Conservation (phyloP, 2,888 invertebrate genomes). For the Erebia palarica region DNA sequence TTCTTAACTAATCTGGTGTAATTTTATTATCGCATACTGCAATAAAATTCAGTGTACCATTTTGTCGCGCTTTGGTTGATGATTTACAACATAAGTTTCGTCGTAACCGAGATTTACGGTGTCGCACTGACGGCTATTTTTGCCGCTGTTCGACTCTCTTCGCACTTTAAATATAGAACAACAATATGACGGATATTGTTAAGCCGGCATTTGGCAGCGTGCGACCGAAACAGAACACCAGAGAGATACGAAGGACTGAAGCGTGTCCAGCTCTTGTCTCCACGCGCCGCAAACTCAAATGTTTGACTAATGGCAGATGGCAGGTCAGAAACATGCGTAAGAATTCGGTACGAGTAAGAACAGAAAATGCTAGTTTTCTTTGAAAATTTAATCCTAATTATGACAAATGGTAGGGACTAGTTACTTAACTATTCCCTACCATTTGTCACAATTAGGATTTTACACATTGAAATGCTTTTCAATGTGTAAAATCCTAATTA, state of each 20-base stretch:
- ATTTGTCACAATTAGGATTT: too few species aligned
- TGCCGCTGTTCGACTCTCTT: conserved; percentile 71
- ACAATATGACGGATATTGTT: conserved; percentile 72
- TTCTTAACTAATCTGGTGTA: conserved; percentile 54
- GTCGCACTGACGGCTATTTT: conserved; percentile 69
- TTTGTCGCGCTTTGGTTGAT: conserved; percentile 60
- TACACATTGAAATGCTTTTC: too few species aligned
- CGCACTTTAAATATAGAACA: conserved; percentile 76
- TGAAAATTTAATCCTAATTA: conserved; percentile 11
- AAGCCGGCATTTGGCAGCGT: conserved; percentile 51
- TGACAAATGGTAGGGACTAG: background rate
- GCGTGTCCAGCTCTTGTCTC: conserved; percentile 9
- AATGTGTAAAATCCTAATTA: background rate
- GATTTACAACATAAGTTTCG: conserved; percentile 73
- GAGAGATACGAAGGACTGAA: conserved; percentile 9
- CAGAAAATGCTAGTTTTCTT: conserved; percentile 12
- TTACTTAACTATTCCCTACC: too few species aligned
- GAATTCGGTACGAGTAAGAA: background rate
- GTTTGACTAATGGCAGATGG: conserved; percentile 14
- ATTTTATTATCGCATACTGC: conserved; percentile 65
- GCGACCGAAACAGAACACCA: conserved; percentile 39
- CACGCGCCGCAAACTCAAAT: background rate
- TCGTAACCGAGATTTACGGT: conserved; percentile 75
- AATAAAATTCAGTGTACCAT: conserved; percentile 74
- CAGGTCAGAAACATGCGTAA: conserved; percentile 2